Percentiles rank a stretch among this genome's conserved stretches.
Evolutionary conservation across 2,888 invertebrate genomes (phyloP).

Genomic region (Iphiclides podalirius): DNA sequence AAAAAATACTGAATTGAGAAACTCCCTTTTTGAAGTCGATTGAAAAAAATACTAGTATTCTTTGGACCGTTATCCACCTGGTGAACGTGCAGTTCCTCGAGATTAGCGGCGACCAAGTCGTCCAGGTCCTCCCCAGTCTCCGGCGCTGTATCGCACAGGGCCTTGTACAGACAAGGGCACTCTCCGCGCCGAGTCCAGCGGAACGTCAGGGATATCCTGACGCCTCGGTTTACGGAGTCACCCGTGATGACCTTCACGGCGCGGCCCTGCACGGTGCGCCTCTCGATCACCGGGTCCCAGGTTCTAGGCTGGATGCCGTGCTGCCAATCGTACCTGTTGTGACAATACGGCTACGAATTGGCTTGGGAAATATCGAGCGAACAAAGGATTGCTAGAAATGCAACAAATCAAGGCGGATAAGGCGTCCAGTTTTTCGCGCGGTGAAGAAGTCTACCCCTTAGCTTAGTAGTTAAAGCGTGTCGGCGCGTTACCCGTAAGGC

Average conservation of each 20-base stretch:
- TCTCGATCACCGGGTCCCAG: conserved; percentile 82
- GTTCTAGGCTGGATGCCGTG: conserved; percentile 93
- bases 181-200: conserved; percentile 78
- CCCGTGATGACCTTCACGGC: conserved; percentile 53
- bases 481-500: too few species aligned
- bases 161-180: conserved; percentile 83
- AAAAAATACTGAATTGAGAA: too few species aligned
- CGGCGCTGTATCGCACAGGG: conserved; percentile 83
- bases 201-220: conserved; percentile 92
- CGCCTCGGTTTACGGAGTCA: conserved; percentile 44
- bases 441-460: too few species aligned
- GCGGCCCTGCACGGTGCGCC: conserved; percentile 73
- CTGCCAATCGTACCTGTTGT: conserved; percentile 89
- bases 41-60: too few species aligned
- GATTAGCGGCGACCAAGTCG: conserved; percentile 77
- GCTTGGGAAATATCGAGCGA: too few species aligned
- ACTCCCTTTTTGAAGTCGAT: too few species aligned
- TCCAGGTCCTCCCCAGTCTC: conserved; percentile 42
- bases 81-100: conserved; percentile 90
- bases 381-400: too few species aligned
- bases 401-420: too few species aligned
- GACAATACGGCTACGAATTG: too few species aligned
- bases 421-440: too few species aligned
- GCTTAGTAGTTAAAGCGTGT: too few species aligned
- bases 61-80: too few species aligned